These are phyloP conservation scores for Spatulosminthurus flaviceps DNA, from an alignment of 2,888 invertebrate species.

Conservation along the genomic window DNA sequence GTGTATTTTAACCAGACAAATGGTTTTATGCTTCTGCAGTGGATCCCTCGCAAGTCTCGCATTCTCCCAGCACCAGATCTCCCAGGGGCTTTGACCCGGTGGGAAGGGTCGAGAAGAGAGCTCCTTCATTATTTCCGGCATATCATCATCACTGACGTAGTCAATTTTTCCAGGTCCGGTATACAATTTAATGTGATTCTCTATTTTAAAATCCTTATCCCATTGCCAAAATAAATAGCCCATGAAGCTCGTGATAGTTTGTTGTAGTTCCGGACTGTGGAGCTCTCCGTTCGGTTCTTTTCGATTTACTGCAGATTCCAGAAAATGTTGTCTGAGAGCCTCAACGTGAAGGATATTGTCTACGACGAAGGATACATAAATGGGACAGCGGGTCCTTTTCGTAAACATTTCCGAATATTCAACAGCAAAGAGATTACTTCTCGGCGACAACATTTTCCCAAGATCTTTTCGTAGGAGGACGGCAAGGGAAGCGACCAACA, in stretches of 20 bases:
- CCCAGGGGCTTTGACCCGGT: slow-evolving; percentile 41
- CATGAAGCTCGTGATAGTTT: slow-evolving; percentile 26
- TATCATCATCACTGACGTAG: slow-evolving; percentile 32
- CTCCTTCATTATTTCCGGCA: slow-evolving; percentile 38
- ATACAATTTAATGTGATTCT: slow-evolving; percentile 43
- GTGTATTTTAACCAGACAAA: slow-evolving; percentile 34
- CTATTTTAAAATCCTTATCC: slow-evolving; percentile 43
- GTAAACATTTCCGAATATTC: slow-evolving; percentile 40
- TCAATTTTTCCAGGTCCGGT: slow-evolving; percentile 15
- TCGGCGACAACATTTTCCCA: slow-evolving; percentile 38
- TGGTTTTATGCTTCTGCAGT: slow-evolving; percentile 1
- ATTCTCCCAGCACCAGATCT: slow-evolving; percentile 44
- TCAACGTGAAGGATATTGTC: slow-evolving; percentile 8
- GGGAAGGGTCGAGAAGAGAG: slow-evolving; percentile 9
- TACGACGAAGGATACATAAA: slow-evolving; percentile 40
- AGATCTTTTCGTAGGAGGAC: slow-evolving; percentile 20
- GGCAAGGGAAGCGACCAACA: not conserved
- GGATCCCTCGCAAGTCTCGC: slow-evolving; percentile 28
- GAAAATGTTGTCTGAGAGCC: not conserved
- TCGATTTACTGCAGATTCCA: slow-evolving; percentile 24
- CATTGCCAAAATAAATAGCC: slow-evolving; percentile 46
- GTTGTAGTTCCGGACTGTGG: slow-evolving; percentile 42
- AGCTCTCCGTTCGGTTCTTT: not conserved
- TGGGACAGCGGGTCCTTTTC: slow-evolving; percentile 29
- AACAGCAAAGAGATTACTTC: slow-evolving; percentile 41